phyloP scores from a whole-genome alignment of 2,797 vertebrate species.

The Muscicapa comitata region DNA sequence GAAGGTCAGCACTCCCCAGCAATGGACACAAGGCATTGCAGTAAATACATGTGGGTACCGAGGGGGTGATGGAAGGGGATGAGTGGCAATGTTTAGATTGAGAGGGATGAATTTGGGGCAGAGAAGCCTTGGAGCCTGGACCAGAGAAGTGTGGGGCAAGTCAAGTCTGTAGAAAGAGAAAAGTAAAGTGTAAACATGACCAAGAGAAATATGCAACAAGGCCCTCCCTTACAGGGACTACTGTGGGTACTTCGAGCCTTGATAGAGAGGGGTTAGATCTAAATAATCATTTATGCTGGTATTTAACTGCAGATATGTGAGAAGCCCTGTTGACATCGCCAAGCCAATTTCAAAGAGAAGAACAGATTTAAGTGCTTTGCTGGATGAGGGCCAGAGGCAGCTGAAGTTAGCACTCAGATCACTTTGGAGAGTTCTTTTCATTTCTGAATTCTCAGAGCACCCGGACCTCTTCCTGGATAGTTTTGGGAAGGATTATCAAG shows the following conservation, averaged over 20 bases:
- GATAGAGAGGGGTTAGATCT: background rate
- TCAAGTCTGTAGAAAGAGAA: background rate
- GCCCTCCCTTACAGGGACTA: background rate
- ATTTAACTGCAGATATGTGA: background rate
- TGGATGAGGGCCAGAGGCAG: constrained; percentile 22
- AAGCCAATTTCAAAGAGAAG: constrained; percentile 20
- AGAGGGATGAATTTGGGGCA: background rate
- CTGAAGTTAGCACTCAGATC: background rate
- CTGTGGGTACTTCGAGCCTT: background rate
- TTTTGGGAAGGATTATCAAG: background rate
- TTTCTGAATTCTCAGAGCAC: constrained; percentile 16
- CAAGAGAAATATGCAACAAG: background rate
- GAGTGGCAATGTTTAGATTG: background rate
- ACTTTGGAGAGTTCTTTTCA: background rate
- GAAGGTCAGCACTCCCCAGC: background rate
- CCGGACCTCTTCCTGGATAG: background rate
- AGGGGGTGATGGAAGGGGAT: background rate
- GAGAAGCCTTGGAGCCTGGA: background rate
- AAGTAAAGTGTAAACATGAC: background rate
- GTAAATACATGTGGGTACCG: background rate
- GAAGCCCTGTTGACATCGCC: background rate
- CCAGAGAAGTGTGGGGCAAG: background rate
- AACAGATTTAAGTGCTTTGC: constrained; percentile 32
- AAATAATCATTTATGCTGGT: background rate
- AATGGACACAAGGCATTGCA: background rate